These are phyloP conservation scores for Protodeltote pygarga DNA, from an alignment of 2,888 invertebrate genomes.

Conservation along the genomic window DNA sequence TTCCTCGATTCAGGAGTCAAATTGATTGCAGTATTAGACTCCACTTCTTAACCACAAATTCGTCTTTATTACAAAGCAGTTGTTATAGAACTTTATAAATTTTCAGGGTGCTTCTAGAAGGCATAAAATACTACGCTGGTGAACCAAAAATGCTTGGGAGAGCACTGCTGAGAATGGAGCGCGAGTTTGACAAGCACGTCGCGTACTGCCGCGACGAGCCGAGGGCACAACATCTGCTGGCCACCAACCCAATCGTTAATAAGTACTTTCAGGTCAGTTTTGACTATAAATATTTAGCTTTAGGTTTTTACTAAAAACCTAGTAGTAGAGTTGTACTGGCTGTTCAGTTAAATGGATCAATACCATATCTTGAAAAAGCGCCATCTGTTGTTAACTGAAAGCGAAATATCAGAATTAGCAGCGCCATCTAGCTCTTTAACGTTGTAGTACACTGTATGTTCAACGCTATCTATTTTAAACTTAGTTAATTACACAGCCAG, in stretches of 20 bases:
- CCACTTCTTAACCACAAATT: too few relatives aligned
- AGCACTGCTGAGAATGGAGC: slow-evolving; percentile 95
- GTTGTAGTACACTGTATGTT: neutral
- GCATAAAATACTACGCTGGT: slow-evolving; percentile 96
- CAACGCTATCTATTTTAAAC: slow-evolving; percentile 26
- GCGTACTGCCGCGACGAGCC: slow-evolving; percentile 96
- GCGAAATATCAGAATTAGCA: neutral
- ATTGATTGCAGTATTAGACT: too few relatives aligned
- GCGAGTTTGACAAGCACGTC: slow-evolving; percentile 98
- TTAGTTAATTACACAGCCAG: too few relatives aligned
- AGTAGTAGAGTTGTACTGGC: neutral
- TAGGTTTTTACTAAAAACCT: neutral
- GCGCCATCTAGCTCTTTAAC: slow-evolving; percentile 20
- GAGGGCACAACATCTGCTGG: slow-evolving; percentile 92
- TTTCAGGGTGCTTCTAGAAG: slow-evolving; percentile 94
- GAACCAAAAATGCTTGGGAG: slow-evolving; percentile 96
- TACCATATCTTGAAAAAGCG: neutral
- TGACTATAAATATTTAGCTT: too few relatives aligned
- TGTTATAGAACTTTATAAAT: neutral
- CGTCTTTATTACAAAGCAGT: too few relatives aligned
- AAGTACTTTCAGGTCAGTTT: slow-evolving; percentile 92
- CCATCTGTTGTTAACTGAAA: slow-evolving; percentile 24
- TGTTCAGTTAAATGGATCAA: neutral
- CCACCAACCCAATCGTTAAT: slow-evolving; percentile 89
- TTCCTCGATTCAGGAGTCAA: too few relatives aligned